Conservation (phyloP, 2,888 invertebrate species). For the Aplocera efformata region DNA sequence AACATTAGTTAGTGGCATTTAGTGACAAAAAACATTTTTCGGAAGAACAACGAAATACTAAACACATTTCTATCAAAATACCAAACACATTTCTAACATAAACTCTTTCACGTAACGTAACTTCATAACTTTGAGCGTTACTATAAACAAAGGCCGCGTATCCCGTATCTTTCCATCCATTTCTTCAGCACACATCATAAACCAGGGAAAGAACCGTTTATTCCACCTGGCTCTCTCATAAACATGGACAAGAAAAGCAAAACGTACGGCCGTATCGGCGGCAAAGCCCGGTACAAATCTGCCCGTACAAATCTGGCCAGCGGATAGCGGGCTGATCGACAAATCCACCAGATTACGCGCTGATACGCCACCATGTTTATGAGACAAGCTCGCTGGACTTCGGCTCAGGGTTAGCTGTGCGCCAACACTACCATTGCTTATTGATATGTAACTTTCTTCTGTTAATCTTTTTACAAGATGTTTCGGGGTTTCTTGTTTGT, state of each 20-base stretch:
- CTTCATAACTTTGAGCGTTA: too few species aligned
- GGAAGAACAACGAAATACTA: too few species aligned
- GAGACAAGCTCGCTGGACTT: conserved; percentile 67
- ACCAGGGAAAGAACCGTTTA: conserved; percentile 33
- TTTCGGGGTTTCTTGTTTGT: too few species aligned
- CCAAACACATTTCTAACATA: too few species aligned
- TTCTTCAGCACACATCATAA: conserved; percentile 26
- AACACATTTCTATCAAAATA: too few species aligned
- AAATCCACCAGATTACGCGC: conserved; percentile 80
- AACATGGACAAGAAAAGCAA: conserved; percentile 74
- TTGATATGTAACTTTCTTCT: too few species aligned
- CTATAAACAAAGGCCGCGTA: background rate
- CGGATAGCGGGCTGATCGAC: conserved; percentile 78
- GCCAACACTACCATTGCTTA: too few species aligned
- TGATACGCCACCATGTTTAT: conserved; percentile 78
- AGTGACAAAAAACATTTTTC: too few species aligned
- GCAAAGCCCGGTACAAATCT: conserved; percentile 77
- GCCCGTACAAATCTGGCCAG: conserved; percentile 74
- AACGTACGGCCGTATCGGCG: conserved; percentile 71
- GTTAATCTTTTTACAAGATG: too few species aligned
- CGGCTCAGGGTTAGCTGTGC: conserved; percentile 57
- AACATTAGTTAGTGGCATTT: too few species aligned
- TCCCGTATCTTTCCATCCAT: conserved; percentile 15
- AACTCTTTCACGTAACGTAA: too few species aligned
- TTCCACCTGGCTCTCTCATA: conserved; percentile 66